phyloP scores from a whole-genome alignment of 2,113 vertebrate species.

The Ictalurus furcatus region DNA sequence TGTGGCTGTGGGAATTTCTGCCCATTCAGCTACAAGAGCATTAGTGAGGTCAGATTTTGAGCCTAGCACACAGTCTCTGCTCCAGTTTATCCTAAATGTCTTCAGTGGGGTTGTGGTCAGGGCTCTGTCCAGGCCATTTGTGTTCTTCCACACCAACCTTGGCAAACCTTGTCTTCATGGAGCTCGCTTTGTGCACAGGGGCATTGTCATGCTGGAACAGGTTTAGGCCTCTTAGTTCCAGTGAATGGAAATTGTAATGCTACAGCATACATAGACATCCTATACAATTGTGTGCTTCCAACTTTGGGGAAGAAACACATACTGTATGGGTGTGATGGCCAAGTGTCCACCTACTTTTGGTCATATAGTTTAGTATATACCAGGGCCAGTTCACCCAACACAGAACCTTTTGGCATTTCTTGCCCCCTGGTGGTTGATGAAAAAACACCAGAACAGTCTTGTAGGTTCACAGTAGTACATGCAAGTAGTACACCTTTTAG shows the following conservation, averaged over 20 bases:
- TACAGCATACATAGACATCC: not conserved
- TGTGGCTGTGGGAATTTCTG: not conserved
- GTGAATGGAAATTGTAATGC: not conserved
- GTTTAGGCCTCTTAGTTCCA: not conserved
- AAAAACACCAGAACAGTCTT: not conserved
- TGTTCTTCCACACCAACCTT: not conserved
- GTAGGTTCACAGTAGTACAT: not conserved
- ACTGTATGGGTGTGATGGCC: not conserved
- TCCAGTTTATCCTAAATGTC: not conserved
- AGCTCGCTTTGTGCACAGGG: not conserved
- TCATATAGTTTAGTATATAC: not conserved
- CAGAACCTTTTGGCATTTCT: not conserved
- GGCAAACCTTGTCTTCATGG: not conserved
- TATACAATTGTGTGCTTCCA: not conserved
- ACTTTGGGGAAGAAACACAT: not conserved
- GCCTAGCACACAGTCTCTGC: not conserved
- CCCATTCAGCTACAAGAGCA: not conserved
- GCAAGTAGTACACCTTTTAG: not conserved
- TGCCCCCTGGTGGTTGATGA: not conserved
- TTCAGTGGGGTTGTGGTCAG: not conserved
- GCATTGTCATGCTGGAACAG: not conserved
- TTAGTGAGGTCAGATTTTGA: not conserved
- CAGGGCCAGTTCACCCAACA: not conserved
- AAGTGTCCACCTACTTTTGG: not conserved
- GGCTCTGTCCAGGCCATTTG: not conserved